Evolutionary conservation across 2,113 vertebrate genomes (phyloP), one percentile per base, ranked within the genome.

Genomic region (Brachyhypopomus occidentalis): DNA sequence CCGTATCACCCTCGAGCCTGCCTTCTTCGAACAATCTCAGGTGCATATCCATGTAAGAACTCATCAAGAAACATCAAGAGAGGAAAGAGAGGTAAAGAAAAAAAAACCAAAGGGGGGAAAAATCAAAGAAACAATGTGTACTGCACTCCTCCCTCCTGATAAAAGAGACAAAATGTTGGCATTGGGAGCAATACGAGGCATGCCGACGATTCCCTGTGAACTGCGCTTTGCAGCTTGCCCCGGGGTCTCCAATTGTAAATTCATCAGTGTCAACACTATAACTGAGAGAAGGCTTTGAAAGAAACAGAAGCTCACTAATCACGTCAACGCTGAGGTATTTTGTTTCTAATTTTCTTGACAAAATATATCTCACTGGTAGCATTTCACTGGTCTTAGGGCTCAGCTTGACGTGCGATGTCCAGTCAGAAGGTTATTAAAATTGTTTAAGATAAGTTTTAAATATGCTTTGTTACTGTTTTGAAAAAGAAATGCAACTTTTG

Each of bases 151-250:
- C 73, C 25, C 56, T 71, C n/a, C 38, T 77, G 30, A 72, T 78
- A 63, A 82, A 79, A 82, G 36, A 81, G 72, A 76, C 17, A 64
- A 67, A 72, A 77, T 52, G 1, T 72, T 76, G 75, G 74, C n/a
- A 80, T 66, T 60, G 79, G 36, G 73, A 69, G 23, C 72, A 80
- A 71, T 38, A 72, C 59, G 76, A 87, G 73, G 80, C 86, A 87
- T 87, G 86, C 38, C 80, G 87, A 78, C 86, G 82, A 72, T 83
- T 90, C 84, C 73, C 87, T 79, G 84, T 82, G 79, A 85, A 90
- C 87, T 92, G 92, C 89, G 92, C 90, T 92, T 91, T 84, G 86
- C 83, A 81, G 77, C 84, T 72, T 27, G 88, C 93, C 91, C 82
- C 82, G 78, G 91, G 92, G 86, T 77, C 78, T 88, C 52, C 75